A percentile compares a stretch with the other conserved stretches of the same genome.
Evolutionary conservation across 2,113 vertebrate species (phyloP).

Genomic region (Toxotes chatareus): DNA sequence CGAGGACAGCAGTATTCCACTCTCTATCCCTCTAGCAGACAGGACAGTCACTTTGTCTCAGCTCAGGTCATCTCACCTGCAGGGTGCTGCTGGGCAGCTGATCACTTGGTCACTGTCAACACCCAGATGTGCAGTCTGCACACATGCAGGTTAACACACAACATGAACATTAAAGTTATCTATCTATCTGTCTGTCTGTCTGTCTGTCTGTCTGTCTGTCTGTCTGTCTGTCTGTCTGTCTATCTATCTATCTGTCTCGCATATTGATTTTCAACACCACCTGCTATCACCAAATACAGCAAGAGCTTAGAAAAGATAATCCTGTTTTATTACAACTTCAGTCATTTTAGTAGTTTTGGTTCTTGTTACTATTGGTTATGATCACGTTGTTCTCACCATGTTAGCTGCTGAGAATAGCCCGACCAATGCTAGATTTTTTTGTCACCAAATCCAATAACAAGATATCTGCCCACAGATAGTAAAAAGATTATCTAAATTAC

Average conservation of each 20-base stretch:
- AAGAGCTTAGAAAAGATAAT: neutral
- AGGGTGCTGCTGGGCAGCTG: constrained; percentile 45
- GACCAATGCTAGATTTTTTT: no score
- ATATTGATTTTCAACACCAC: neutral
- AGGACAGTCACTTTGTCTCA: constrained; percentile 44
- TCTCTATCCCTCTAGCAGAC: constrained; percentile 35
- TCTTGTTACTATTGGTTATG: neutral
- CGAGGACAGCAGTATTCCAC: constrained; percentile 18
- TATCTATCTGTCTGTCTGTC: neutral
- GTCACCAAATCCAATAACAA: neutral
- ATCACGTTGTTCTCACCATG: neutral
- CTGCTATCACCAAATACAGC: neutral
- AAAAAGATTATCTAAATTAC: neutral
- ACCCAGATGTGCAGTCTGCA: constrained; percentile 35
- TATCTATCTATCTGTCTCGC: no score
- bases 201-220: neutral
- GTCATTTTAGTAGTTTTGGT: neutral
- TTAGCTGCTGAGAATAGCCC: neutral
- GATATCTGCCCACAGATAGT: neutral
- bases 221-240: no score
- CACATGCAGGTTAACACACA: constrained; percentile 6
- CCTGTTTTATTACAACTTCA: neutral
- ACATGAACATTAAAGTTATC: neutral
- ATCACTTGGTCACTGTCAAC: constrained; percentile 53
- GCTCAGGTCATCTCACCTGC: constrained; percentile 67